Percentiles rank a stretch among this genome's conserved stretches.
These are phyloP conservation scores for Turritopsis dohrnii DNA, from an alignment of 30 jellyfish, hydroid and myxozoan species.

Conservation along the genomic window DNA sequence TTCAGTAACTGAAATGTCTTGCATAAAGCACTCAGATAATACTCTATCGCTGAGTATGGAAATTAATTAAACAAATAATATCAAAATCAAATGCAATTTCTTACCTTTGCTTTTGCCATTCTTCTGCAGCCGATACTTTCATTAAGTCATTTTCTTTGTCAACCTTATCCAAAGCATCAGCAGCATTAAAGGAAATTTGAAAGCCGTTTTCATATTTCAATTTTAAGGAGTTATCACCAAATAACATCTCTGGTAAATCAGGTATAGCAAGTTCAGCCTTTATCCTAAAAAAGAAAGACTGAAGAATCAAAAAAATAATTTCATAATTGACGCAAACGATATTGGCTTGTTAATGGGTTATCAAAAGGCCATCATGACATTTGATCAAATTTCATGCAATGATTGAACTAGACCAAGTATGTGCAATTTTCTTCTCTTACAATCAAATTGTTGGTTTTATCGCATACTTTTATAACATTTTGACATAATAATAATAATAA, in stretches of 20 bases:
- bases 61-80: not conserved
- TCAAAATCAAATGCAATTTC: not conserved
- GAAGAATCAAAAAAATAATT: not conserved
- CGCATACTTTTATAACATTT: too few relatives aligned
- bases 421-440: too few relatives aligned
- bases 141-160: conserved; percentile 71
- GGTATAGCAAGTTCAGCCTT: conserved; percentile 68
- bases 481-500: too few relatives aligned
- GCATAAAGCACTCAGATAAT: too few relatives aligned
- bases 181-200: conserved; percentile 59
- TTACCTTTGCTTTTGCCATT: conserved; percentile 79
- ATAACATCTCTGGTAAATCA: conserved; percentile 88
- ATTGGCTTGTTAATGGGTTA: too few relatives aligned
- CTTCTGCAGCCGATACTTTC: conserved; percentile 97
- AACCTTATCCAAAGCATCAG: conserved; percentile 75
- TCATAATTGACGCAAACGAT: too few relatives aligned
- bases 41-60: too few relatives aligned
- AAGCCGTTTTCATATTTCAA: conserved; percentile 64
- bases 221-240: conserved; percentile 53
- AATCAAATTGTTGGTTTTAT: too few relatives aligned
- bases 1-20: too few relatives aligned
- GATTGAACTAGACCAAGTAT: too few relatives aligned
- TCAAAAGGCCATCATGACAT: too few relatives aligned
- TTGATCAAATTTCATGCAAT: too few relatives aligned
- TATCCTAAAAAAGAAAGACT: conserved; percentile 31